A percentile compares a stretch with the other conserved stretches of the same genome.
Conservation (phyloP, 2,113 vertebrate genomes). For the Sinocyclocheilus anophthalmus region DNA sequence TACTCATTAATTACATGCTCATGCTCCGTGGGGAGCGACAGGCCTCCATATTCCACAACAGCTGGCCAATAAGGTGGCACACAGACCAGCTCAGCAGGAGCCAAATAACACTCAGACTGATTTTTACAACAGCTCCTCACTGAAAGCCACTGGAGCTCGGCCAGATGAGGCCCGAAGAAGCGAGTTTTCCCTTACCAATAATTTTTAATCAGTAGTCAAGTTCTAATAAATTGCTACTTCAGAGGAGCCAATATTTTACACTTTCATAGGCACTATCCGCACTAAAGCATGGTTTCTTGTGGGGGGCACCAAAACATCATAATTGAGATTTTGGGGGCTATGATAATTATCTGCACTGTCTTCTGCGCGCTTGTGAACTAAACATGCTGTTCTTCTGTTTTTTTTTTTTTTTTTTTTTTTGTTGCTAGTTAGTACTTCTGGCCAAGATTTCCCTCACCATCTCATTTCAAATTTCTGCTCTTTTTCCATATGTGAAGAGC, state of each 20-base stretch:
- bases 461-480: slow-evolving; percentile 80
- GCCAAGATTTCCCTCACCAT: slow-evolving; percentile 70
- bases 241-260: not conserved
- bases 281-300: not conserved
- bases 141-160: slow-evolving; percentile 59
- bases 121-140: slow-evolving; percentile 56
- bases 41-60: slow-evolving; percentile 65
- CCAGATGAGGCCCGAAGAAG: slow-evolving; percentile 10
- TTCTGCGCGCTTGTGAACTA: not conserved
- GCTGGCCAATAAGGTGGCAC: slow-evolving; percentile 69
- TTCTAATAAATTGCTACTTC: too few relatives aligned
- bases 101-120: slow-evolving; percentile 63
- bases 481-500: slow-evolving; percentile 82
- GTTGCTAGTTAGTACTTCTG: not conserved
- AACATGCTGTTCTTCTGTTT: not conserved
- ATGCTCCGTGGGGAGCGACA: slow-evolving; percentile 64
- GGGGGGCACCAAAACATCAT: not conserved
- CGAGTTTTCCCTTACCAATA: slow-evolving; percentile 27
- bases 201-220: too few relatives aligned
- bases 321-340: not conserved
- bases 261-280: not conserved
- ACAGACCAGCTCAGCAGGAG: slow-evolving; percentile 65
- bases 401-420: too few relatives aligned
- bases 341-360: not conserved
- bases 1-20: slow-evolving; percentile 75